These are phyloP conservation scores for Montipora capricornis DNA, from an alignment of 64 coral and sea anemone genomes.

Conservation along the genomic window DNA sequence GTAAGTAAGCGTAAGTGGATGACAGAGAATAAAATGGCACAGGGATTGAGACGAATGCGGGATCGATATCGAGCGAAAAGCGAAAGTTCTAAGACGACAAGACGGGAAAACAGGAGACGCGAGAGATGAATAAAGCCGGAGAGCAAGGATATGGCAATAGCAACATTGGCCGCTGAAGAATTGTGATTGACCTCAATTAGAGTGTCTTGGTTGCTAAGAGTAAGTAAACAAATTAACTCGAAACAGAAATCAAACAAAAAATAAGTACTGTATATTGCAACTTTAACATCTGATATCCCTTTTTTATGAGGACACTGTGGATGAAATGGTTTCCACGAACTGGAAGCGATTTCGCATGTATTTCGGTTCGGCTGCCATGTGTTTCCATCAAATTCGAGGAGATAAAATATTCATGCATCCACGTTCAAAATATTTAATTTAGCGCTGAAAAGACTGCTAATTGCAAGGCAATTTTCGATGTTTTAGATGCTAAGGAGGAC, in stretches of 20 bases:
- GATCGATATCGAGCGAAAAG: no score
- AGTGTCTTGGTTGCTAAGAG: not conserved
- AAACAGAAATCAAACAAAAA: not conserved
- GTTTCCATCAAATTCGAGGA: not conserved
- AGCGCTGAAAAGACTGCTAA: not conserved
- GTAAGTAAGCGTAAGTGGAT: no score
- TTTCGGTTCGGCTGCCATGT: not conserved
- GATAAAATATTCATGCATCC: not conserved
- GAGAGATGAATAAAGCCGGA: no score
- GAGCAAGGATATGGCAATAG: no score
- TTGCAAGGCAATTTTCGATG: not conserved
- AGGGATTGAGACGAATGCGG: no score
- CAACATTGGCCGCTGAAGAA: no score
- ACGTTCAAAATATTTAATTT: not conserved
- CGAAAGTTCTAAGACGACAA: no score
- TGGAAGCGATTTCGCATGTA: not conserved
- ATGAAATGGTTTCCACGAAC: not conserved
- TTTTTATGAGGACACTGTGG: not conserved
- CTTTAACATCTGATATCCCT: not conserved
- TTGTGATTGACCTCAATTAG: not conserved
- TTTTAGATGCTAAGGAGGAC: not conserved
- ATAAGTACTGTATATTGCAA: not conserved
- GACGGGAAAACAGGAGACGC: no score
- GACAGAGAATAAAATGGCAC: no score
- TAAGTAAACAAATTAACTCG: not conserved